Evolutionary conservation across 2,797 vertebrate genomes (phyloP).

Genomic region (Clangula hyemalis): DNA sequence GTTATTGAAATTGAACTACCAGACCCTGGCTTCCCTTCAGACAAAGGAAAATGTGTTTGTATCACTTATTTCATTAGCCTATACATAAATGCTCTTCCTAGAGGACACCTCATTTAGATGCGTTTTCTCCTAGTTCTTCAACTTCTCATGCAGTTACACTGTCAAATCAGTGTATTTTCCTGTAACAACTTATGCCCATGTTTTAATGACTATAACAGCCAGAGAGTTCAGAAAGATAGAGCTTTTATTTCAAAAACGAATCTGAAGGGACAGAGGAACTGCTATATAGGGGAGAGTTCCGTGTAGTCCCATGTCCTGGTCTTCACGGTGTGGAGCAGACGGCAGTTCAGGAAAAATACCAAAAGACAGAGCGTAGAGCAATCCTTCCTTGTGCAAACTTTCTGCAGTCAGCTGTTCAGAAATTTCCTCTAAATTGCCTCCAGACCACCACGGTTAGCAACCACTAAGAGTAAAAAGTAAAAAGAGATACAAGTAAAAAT

Average conservation of each 20-base stretch:
- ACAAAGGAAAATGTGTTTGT: not conserved
- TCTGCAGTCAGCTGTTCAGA: not conserved
- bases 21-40: not conserved
- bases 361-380: not conserved
- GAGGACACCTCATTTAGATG: not conserved
- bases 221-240: not conserved
- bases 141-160: not conserved
- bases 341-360: not conserved
- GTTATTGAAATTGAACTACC: not conserved
- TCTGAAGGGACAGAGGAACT: not conserved
- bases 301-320: not conserved
- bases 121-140: not conserved
- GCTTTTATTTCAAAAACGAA: constrained; percentile 44
- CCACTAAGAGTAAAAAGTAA: not conserved
- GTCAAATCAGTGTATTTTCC: not conserved
- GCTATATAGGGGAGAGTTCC: not conserved
- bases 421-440: not conserved
- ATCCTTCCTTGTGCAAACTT: not conserved
- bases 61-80: not conserved
- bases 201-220: not conserved
- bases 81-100: not conserved
- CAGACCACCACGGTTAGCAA: not conserved
- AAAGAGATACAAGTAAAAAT: not conserved
- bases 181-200: not conserved
- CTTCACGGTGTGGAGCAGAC: not conserved